Base-by-base conservation (phyloP, 1,140 invertebrate genomes). In the Pseudomyrmex cubaensis region DNA sequence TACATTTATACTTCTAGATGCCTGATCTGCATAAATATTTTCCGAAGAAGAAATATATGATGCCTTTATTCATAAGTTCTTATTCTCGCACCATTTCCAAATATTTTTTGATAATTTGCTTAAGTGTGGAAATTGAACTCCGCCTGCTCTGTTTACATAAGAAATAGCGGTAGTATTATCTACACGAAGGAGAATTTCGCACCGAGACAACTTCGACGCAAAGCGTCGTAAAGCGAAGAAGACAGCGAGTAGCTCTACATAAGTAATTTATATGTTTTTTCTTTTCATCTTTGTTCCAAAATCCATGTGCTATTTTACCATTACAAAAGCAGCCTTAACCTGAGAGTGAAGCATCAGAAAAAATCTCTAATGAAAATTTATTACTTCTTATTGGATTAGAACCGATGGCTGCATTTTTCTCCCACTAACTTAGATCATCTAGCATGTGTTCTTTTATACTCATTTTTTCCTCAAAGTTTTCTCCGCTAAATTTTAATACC, bases 101-200 rank as follows among this genome's bases (percentile, higher is more conserved):
- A 52, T 52, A 13, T 52, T 3, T 13, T 2, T 52, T 13, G 48
- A 9, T 10, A 50, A 13, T 50, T 13, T 1, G 3, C 13, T 52
- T 7, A 52, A 52, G 2, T 52, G 8, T 12, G 50, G 0, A 52
- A 52, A 52, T 52, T 52, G 50, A 13, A 52, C 50, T 52, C 50
- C 50, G 9, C 59, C 59, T 22, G 25, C 25, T 25, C 20, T 20
- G 25, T 62, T 62, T 1, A 62, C 2, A 62, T 67, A 78, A 0
- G 63, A 25, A 1, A 78, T 59, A 9, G 63, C 63, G 0, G 63
- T 67, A 4, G 63, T 67, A 20, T 59, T 78, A 20, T 78, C 75
- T 17, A 78, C 2, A 13, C 62, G 13, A 10, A 77, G 62, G 0
- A 77, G 15, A n/a, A 77, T 57, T 4, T 66, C 17, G 54, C 52